Evolutionary conservation across 2,797 vertebrate species (phyloP).

Genomic region (Rachycentron canadum): DNA sequence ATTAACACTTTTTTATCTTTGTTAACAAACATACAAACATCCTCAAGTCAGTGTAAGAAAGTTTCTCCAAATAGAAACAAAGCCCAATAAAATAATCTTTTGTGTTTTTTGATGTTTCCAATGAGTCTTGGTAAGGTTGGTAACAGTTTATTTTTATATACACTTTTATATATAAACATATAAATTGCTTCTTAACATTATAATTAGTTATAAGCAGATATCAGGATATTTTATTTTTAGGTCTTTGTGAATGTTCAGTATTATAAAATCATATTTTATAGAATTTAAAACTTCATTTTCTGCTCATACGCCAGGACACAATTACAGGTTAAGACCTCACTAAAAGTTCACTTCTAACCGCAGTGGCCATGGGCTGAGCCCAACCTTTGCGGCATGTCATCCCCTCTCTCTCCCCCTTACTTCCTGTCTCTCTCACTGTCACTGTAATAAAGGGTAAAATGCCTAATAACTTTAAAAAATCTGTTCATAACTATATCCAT

Average conservation of each 20-base stretch:
- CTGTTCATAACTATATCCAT: background rate
- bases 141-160: conserved; percentile 1
- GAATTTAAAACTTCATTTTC: background rate
- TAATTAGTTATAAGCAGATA: background rate
- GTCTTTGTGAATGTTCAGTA: background rate
- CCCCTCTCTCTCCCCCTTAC: no score
- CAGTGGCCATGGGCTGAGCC: no score
- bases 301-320: background rate
- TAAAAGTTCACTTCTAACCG: no score
- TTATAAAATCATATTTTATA: background rate
- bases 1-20: background rate
- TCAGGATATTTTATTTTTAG: background rate
- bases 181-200: conserved; percentile 1
- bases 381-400: no score
- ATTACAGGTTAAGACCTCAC: background rate
- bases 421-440: no score
- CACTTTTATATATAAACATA: conserved; percentile 5
- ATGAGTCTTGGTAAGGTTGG: background rate
- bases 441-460: no score
- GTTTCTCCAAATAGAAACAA: background rate
- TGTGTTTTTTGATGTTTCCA: background rate
- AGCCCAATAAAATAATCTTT: background rate
- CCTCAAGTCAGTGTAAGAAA: background rate
- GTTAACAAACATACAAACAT: conserved; percentile 23
- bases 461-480: background rate